Percentiles rank a stretch among this genome's conserved stretches.
Conservation (phyloP, 2,888 invertebrate species). For the Elgonia sp. region DNA sequence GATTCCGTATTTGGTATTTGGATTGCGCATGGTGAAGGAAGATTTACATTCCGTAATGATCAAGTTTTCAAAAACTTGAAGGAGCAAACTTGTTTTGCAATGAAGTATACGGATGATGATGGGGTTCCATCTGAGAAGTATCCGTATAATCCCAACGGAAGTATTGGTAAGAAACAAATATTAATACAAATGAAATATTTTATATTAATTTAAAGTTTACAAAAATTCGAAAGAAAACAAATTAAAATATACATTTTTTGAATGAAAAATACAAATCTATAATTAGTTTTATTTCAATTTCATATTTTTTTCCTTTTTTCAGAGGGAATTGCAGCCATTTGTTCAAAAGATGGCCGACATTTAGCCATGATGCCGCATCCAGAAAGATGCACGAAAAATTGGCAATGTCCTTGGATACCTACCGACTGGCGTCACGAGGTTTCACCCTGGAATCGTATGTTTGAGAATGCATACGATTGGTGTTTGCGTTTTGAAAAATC, state of each 20-base stretch:
- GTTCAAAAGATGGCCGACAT: slow-evolving; percentile 96
- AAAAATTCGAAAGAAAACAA: too few relatives aligned
- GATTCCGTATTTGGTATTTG: slow-evolving; percentile 97
- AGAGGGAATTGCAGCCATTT: slow-evolving; percentile 95
- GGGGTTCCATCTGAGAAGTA: slow-evolving; percentile 93
- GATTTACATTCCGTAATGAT: slow-evolving; percentile 89
- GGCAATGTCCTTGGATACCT: slow-evolving; percentile 95
- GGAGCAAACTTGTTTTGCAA: slow-evolving; percentile 90
- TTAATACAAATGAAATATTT: too few relatives aligned
- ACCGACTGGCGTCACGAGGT: slow-evolving; percentile 88
- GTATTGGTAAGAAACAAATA: slow-evolving; percentile 89
- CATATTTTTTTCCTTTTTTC: slow-evolving; percentile 63
- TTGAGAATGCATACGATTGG: slow-evolving; percentile 95
- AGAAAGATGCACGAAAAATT: slow-evolving; percentile 95
- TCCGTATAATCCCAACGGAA: slow-evolving; percentile 98
- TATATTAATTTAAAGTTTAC: too few relatives aligned
- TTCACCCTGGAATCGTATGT: slow-evolving; percentile 97
- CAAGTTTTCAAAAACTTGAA: slow-evolving; percentile 87
- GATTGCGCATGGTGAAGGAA: slow-evolving; percentile 98
- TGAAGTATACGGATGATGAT: slow-evolving; percentile 95
- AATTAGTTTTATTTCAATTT: too few relatives aligned
- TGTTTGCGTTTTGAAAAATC: slow-evolving; percentile 74
- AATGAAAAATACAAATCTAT: too few relatives aligned
- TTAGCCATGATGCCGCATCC: slow-evolving; percentile 99
- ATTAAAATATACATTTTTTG: too few relatives aligned